Evolutionary conservation across 1,140 invertebrate species (phyloP), one percentile per base, ranked within the genome.

Genomic region (Drosophila sulfurigaster): DNA sequence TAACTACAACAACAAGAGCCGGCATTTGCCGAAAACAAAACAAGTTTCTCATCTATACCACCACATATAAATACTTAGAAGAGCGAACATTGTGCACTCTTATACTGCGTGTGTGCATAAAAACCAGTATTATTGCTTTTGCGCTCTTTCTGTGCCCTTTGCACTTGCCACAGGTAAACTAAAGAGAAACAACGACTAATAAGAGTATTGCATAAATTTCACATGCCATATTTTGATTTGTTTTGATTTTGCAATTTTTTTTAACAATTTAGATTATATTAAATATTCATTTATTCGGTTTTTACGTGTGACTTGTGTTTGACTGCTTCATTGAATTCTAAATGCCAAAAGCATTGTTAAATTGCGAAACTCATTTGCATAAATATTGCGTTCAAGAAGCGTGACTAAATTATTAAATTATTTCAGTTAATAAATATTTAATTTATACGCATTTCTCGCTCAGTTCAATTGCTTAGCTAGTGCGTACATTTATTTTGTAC

Each of bases 21-120:
- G 82, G 82, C 83, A 59, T 87, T 81, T 79, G 60, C 49, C 75
- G 64, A 71, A 76, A 58, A 82, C 81, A 85, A 71, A 79, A 70
- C 77, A 79, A 79, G 56, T 64, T 60, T 30, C 16, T 38, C 10
- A 66, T 51, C 46, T 32, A 5, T 32, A 25, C 25, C 38, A 32
- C 32, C 20, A 32, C 25, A n/a, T 13, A 43, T 6, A 13, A 11
- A 15, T 15, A 15, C 52, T 15, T 8, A 54, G n/a, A 32, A 25
- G 5, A 49, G 43, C 58, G 32, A 5, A 35, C 35, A 28, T 45
- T 16, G 13, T 45, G 6, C 2, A 45, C 81, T 83, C 62, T 73
- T 69, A 64, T 70, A 81, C 62, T 64, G 59, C 2, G 20, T 30
- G 56, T 30, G 7, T 32, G 54, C 70, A 81, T 8, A 48, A 58